Base-by-base conservation (phyloP, 2,888 invertebrate genomes). In the Phasia obesa region DNA sequence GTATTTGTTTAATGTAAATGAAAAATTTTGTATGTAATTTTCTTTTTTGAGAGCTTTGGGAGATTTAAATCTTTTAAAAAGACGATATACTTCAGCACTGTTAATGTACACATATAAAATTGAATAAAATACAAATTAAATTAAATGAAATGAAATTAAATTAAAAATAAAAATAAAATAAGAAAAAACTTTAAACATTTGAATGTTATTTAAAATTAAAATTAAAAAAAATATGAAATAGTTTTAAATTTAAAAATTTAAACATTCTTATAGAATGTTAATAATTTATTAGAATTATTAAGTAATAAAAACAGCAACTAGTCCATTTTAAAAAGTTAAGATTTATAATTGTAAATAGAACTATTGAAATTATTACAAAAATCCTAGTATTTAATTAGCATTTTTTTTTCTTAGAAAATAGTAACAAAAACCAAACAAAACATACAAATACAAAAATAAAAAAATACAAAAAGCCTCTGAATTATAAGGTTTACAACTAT, bases 221-320 rank as follows among this genome's bases (percentile, higher is more conserved):
- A 62, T n/a, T 67, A 75, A 62, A 62, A 35, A 11, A 35, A 11
- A 35, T 57, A 71, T 69, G 55, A 81, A 73, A 62, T 69, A 85
- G 70, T 77, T 55, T 70, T 62, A 75, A 60, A 70, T 67, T 42
- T 38, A 31, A 59, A 57, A 57, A 35, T 13, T 19, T 35, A 21
- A 60, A 55, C 84, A 85, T 85, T 85, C 85, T 85, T 85, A 85
- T 85, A 85, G 85, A 85, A 85, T 85, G 84, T 78, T 62, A 47
- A 76, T 44, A 55, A 60, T 75, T 71, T 47, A 71, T 31, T 51
- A 51, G 65, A 55, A 57, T 35, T 78, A 35, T 25, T 70, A 62
- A 59, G 21, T 47, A 59, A 35, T 2, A 11, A 81, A 67, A 74
- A 71, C 78, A 79, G 74, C 74, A 84, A 78, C 84, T 81, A 85